Evolutionary conservation across 2,797 vertebrate species (phyloP), one percentile per base, ranked within the genome.

Genomic region (Megaceryle alcyon): DNA sequence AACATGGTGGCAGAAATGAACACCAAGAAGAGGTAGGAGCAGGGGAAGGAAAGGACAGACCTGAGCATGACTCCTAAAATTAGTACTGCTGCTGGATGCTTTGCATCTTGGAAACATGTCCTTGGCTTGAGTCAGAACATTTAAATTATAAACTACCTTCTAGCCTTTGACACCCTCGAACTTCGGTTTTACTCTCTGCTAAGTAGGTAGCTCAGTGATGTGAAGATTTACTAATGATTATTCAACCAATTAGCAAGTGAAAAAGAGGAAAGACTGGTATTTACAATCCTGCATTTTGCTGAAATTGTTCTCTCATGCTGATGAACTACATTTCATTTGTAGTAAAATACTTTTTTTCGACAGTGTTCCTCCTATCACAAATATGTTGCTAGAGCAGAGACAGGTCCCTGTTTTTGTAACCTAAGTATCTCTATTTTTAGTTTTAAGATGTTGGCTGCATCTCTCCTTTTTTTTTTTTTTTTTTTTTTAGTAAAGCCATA

Each of bases 401-500:
- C 81, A 82, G 75, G 75, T 82, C 94, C 56, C 53, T 87, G 60
- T 19, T 93, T 96, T 82, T 93, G 88, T 92, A 94, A 95, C 48
- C 73, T 37, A 84, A 91, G 94, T 81, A 51, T 63, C n/a, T 94
- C 89, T 96, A 92, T 90, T 96, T 97, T 96, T 94, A 94, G 79
- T 87, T 91, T 93, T 86, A 90, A 94, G 39, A 79, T 64, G 66
- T 86, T 97, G 87, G 54, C 87, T 94, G 31, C 65, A 81, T 89
- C 15, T 80, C 44, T 61, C 8, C 25, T 2, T 60, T 13, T 33
- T 8, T 19, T 48, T 26, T 22, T 13, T 15, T 35, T 22, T 26
- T 26, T 44, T 51, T 71, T 78, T 80, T 95, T 33, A 68, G 23
- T 33, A 17, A n/a, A n/a, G n/a, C n/a, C n/a, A n/a, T n/a, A n/a